Conservation (phyloP, 1,140 invertebrate genomes). For the Venustaconcha ellipsiformis region DNA sequence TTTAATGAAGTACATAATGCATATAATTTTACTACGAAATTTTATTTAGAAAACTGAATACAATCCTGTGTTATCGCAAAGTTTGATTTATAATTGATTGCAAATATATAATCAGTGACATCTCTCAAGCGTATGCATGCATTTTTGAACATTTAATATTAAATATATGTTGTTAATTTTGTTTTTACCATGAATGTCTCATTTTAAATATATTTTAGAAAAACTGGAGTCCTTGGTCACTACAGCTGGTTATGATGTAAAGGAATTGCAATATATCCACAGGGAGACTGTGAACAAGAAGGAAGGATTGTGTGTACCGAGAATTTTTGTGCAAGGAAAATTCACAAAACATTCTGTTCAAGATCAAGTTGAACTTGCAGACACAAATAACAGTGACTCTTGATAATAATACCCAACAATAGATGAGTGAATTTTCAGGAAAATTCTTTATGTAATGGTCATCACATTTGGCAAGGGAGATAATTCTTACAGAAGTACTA, state of each 20-base stretch:
- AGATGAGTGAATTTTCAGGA: too few relatives aligned
- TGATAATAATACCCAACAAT: too few relatives aligned
- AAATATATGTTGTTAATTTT: too few relatives aligned
- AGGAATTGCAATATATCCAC: conserved; percentile 78
- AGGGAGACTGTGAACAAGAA: conserved; percentile 91
- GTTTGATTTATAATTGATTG: neutral
- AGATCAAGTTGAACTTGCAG: too few relatives aligned
- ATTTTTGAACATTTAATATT: too few relatives aligned
- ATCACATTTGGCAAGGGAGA: too few relatives aligned
- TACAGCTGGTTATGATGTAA: conserved; percentile 76
- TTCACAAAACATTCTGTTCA: conserved; percentile 71
- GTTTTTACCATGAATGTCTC: neutral
- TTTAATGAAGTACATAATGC: too few relatives aligned
- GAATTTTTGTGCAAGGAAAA: conserved; percentile 94
- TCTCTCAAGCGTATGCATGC: neutral
- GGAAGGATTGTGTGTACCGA: conserved; percentile 88
- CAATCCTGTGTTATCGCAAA: neutral
- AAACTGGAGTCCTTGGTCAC: conserved; percentile 38
- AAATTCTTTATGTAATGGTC: too few relatives aligned
- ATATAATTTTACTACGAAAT: too few relatives aligned
- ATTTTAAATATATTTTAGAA: conserved; percentile 45
- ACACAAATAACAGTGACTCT: too few relatives aligned
- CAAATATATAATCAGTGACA: neutral
- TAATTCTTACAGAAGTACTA: too few relatives aligned
- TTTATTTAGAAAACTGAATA: neutral